These are phyloP conservation scores for Odobenus rosmarus DNA, from an alignment of 2,113 vertebrate genomes.

Conservation along the genomic window DNA sequence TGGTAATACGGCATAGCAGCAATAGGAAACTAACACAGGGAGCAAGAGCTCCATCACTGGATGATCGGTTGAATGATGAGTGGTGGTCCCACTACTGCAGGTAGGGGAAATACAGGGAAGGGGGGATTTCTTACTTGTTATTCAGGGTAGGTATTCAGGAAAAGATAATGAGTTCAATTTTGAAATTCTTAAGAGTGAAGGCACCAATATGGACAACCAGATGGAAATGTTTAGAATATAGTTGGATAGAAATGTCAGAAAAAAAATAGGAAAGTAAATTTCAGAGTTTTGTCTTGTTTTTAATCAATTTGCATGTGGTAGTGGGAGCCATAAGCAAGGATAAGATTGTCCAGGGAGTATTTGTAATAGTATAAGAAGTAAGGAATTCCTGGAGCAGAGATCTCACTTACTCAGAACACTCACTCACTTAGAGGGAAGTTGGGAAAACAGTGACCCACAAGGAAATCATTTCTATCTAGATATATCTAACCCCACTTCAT, in stretches of 20 bases:
- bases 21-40: background rate
- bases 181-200: constrained; percentile 15
- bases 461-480: background rate
- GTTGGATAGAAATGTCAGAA: background rate
- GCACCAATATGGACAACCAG: background rate
- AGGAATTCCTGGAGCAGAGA: background rate
- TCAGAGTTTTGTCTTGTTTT: background rate
- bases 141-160: background rate
- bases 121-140: background rate
- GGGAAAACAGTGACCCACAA: background rate
- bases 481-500: background rate
- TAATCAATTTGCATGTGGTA: background rate
- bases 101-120: background rate
- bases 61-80: background rate
- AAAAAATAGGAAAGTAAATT: background rate
- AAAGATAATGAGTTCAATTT: background rate
- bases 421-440: background rate
- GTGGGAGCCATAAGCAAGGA: background rate
- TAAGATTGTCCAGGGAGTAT: background rate
- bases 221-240: background rate
- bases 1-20: background rate
- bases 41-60: background rate
- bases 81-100: background rate
- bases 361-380: background rate
- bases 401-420: background rate